Base-by-base conservation (phyloP, 2,113 vertebrate genomes). In the Pyxicephalus adspersus region DNA sequence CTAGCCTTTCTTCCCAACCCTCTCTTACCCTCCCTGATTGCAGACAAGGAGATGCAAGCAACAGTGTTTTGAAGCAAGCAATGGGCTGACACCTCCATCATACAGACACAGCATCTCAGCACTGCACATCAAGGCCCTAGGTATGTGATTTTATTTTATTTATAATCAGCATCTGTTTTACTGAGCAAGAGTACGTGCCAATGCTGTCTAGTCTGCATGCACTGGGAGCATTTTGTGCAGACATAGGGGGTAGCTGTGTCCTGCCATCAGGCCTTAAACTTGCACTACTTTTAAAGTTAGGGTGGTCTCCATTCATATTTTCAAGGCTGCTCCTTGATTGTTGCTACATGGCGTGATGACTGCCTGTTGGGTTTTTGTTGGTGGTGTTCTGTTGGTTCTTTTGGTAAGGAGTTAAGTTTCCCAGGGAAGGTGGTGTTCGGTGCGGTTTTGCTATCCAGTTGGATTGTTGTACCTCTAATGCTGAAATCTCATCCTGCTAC, bases 31-130 rank as follows among this genome's bases (percentile, higher is more conserved):
- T 19, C 18, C 5, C 3, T 29, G 18, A 29, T 55, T 67, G 64
- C 76, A 78, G 51, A 8, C 16, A 26, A 55, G 17, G 64, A 34
- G 25, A 66, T 78, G 76, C 64, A 78, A 57, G 76, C 64, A 67
- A 26, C 64, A 78, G 76, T 38, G 76, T 23, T 34, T 23, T 26
- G 25, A 64, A 22, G 16, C 3, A 16, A 17, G 75, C 61, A 65
- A 77, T 67, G 63, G 65, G 51, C 76, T 67, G 64, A 57, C 18
- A 54, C 20, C 34, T 63, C 75, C 60, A 28, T 28, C 61, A 31
- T 11, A 28, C 51, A 52, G 18, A 18, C 50, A 52, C 19, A 58
- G 64, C 29, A 75, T 60, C 72, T 34, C 22, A 77, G 50, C 50
- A 31, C 5, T 17, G 45, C 76, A 76, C 60, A 65, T 23, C 74